Evolutionary conservation across 1,140 invertebrate species (phyloP).

Genomic region (Rhyzopertha dominica): DNA sequence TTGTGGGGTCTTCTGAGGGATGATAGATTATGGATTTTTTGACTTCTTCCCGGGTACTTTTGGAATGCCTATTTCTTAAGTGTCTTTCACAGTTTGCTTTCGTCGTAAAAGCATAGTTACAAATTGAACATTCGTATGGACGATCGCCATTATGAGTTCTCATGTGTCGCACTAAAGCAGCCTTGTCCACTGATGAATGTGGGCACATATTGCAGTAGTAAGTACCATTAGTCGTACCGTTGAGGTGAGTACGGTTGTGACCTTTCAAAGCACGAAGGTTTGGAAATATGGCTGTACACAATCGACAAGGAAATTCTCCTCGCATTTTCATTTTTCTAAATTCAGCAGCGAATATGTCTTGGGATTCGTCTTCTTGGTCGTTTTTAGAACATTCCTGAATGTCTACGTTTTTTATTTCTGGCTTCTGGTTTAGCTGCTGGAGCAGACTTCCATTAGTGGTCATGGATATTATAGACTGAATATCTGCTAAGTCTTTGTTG

Average conservation of each 20-base stretch:
- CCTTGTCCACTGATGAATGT: conserved; percentile 84
- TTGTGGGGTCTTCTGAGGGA: conserved; percentile 73
- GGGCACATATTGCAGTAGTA: conserved; percentile 92
- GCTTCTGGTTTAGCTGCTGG: conserved; percentile 50
- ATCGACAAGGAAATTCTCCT: conserved; percentile 81
- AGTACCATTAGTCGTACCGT: conserved; percentile 59
- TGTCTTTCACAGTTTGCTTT: conserved; percentile 89
- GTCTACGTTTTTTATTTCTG: conserved; percentile 41
- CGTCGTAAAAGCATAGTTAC: conserved; percentile 94
- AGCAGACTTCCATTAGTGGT: conserved; percentile 61
- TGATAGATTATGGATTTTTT: conserved; percentile 82
- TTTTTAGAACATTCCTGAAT: conserved; percentile 25
- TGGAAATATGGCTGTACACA: conserved; percentile 78
- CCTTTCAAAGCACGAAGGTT: conserved; percentile 86
- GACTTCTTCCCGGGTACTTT: conserved; percentile 77
- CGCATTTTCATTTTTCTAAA: conserved; percentile 80
- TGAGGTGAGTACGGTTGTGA: conserved; percentile 76
- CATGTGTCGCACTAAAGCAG: conserved; percentile 83
- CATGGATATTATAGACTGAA: conserved; percentile 73
- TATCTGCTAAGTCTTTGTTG: conserved; percentile 73
- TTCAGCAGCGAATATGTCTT: conserved; percentile 73
- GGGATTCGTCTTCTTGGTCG: conserved; percentile 66
- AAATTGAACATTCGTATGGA: conserved; percentile 89
- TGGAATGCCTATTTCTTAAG: conserved; percentile 83
- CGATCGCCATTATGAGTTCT: conserved; percentile 90